Percentiles rank a stretch among this genome's conserved stretches.
phyloP scores from a whole-genome alignment of 2,797 vertebrate genomes.

The Falco naumanni region DNA sequence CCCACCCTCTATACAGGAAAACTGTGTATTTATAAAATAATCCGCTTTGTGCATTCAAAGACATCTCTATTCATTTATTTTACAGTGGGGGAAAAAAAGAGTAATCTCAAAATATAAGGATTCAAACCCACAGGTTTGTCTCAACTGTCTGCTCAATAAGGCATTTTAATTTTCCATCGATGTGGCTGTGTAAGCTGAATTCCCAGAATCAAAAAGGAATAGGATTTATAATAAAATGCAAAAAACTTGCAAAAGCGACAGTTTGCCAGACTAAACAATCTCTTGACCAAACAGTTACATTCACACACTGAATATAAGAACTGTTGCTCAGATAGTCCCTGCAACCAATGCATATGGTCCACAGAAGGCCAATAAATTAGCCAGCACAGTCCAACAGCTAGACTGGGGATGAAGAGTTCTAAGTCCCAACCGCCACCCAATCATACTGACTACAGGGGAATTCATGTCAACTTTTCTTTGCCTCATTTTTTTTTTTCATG shows the following conservation, averaged over 20 bases:
- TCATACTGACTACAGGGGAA: background rate
- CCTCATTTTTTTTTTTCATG: background rate
- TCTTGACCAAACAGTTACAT: background rate
- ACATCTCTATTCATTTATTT: background rate
- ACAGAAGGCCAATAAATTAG: background rate
- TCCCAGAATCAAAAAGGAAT: background rate
- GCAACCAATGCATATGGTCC: background rate
- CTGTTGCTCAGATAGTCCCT: background rate
- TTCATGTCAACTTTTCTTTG: background rate
- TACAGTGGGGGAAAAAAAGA: background rate
- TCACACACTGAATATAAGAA: background rate
- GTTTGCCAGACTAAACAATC: slow-evolving; percentile 11
- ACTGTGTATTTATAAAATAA: slow-evolving; percentile 4
- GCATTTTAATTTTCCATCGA: background rate
- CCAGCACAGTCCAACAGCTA: background rate
- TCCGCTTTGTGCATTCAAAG: background rate
- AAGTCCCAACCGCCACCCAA: background rate
- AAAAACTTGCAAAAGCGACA: background rate
- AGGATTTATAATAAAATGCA: background rate
- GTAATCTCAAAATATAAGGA: background rate
- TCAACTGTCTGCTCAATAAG: background rate
- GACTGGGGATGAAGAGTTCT: background rate
- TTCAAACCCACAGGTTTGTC: background rate
- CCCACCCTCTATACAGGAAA: background rate
- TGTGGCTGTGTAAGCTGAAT: background rate